Evolutionary conservation across 1,140 invertebrate species (phyloP), one percentile per base, ranked within the genome.

Genomic region (Chionoecetes opilio): DNA sequence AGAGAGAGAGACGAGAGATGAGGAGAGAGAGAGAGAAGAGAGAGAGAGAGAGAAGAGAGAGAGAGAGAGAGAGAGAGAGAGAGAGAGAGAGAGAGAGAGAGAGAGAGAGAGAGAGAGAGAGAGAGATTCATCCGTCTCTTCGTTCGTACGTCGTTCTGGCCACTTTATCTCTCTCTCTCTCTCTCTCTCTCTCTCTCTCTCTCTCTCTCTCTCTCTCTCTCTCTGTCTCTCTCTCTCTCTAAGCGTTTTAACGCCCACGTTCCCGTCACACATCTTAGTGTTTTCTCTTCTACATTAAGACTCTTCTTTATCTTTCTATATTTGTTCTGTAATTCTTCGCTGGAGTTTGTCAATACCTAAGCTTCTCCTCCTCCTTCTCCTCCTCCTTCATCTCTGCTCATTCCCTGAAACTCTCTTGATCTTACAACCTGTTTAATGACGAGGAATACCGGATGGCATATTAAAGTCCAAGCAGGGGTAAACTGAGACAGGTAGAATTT

Each of bases 131-230:
- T 63, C 26, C 38, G 38, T 41, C 38, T 14, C 3, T 41, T 41
- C 14, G 38, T 41, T 41, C 38, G 38, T 41, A 3, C 38, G 38
- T 6, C 14, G 38, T 14, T 41, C 38, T n/a, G n/a, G 14, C 38
- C 38, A 14, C 46, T 53, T 35, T 38, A 32, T 46, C 37, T 26
- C 29, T 90, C 88, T 31, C 37, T 90, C 88, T 90, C 34, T 90
- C 41, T 90, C 88, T 90, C 38, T 53, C 88, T 90, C 88, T 53
- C 38, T 90, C 88, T 90, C 88, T 90, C 88, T 53, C 38, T 90
- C 88, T 53, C 29, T 41, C 9, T 53, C 88, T 90, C 37, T 53
- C 38, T 90, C 88, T 38, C 88, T 38, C 34, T 38, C 88, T 90
- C 88, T 90, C 88, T 90, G 5, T 38, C 88, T 90, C 88, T 38